These are phyloP conservation scores for Onychomys arenicola DNA, from an alignment of 2,797 vertebrate genomes.

Conservation along the genomic window DNA sequence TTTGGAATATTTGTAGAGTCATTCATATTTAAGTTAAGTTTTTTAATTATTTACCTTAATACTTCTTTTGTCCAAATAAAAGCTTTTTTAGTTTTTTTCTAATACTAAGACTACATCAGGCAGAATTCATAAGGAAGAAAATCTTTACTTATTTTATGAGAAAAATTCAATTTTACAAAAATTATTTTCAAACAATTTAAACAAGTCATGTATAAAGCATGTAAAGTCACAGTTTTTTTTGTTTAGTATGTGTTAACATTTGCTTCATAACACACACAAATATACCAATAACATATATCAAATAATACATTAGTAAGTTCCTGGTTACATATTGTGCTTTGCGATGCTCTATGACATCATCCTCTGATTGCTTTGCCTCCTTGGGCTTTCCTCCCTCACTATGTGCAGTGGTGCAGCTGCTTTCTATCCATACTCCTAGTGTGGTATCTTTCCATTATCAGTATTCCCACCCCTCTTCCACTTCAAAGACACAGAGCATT, in stretches of 20 bases:
- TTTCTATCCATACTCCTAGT: neutral
- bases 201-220: neutral
- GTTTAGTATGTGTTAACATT: neutral
- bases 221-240: neutral
- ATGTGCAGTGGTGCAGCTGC: neutral
- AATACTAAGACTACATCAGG: neutral
- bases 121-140: neutral
- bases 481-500: constrained; percentile 39
- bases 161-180: neutral
- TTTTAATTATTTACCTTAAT: neutral
- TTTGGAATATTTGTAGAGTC: neutral
- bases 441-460: neutral
- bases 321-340: neutral
- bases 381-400: neutral
- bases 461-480: neutral
- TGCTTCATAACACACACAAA: neutral
- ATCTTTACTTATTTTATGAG: neutral
- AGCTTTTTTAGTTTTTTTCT: neutral
- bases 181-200: neutral
- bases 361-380: neutral
- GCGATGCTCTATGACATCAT: neutral
- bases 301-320: neutral
- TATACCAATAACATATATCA: neutral
- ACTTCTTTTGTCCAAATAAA: neutral
- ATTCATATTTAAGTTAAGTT: neutral